A percentile compares a stretch with the other conserved stretches of the same genome.
Conservation (phyloP, 2,113 vertebrate genomes). For the Lutjanus erythropterus region DNA sequence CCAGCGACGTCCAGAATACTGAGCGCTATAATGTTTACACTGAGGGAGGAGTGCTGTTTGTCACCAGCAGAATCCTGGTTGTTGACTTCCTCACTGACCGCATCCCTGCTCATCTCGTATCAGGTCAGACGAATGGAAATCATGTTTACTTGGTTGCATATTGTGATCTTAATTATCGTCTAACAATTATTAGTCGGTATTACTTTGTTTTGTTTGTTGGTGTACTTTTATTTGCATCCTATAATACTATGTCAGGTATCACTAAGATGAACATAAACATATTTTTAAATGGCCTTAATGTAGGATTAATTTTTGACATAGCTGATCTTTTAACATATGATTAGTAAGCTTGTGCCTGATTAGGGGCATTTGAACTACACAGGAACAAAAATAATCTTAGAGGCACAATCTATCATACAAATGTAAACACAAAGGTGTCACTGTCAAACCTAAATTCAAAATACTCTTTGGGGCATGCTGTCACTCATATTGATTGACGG, state of each 20-base stretch:
- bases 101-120: constrained; percentile 94
- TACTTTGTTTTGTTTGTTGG: not conserved
- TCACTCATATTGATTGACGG: not conserved
- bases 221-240: not conserved
- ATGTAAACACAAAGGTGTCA: not conserved
- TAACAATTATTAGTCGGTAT: not conserved
- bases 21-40: constrained; percentile 94
- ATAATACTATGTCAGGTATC: not conserved
- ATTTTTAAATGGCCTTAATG: not conserved
- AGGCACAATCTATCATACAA: not conserved
- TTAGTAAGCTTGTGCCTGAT: not conserved
- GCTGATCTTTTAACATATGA: not conserved
- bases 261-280: not conserved
- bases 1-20: constrained; percentile 90
- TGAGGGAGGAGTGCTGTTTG: constrained; percentile 93
- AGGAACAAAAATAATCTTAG: not conserved
- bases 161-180: not conserved
- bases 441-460: not conserved
- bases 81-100: constrained; percentile 96
- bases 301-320: not conserved
- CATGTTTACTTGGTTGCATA: not conserved
- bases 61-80: constrained; percentile 96
- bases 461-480: not conserved
- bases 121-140: constrained; percentile 81
- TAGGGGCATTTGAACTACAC: not conserved